Conservation (phyloP, 2,113 vertebrate species). For the Hypocryptadius cinnamomeus region DNA sequence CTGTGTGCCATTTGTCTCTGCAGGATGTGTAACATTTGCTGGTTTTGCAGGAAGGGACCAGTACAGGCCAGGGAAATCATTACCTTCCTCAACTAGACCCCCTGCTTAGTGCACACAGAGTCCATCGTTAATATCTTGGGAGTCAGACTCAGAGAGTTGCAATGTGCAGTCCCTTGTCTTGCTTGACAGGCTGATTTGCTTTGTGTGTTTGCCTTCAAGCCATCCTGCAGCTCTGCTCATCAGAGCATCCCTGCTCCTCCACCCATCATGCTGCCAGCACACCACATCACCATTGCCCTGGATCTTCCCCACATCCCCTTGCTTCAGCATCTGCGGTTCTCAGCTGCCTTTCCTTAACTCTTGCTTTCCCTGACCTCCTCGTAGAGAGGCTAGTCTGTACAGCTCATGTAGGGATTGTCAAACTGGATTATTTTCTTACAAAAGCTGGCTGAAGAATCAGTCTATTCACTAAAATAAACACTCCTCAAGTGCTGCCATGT, state of each 20-base stretch:
- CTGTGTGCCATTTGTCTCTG: not conserved
- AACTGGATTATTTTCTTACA: not conserved
- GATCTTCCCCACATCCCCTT: not conserved
- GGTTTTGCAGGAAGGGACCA: not conserved
- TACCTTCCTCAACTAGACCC: not conserved
- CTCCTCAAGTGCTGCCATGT: rapidly evolving
- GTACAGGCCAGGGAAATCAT: not conserved
- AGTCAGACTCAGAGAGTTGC: not conserved
- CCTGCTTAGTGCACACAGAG: rapidly evolving
- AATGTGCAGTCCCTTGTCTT: not conserved
- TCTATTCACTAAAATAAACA: not conserved
- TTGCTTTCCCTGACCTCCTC: not conserved
- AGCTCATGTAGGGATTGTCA: not conserved
- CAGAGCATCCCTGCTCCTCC: not conserved
- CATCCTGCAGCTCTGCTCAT: not conserved
- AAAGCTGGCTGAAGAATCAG: not conserved
- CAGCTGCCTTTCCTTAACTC: not conserved
- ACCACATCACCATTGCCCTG: rapidly evolving
- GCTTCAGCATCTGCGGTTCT: not conserved
- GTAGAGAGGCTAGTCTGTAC: not conserved
- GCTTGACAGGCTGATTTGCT: not conserved
- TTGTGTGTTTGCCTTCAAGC: not conserved
- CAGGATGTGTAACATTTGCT: not conserved
- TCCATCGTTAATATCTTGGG: not conserved
- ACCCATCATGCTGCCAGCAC: not conserved